phyloP scores from a whole-genome alignment of 2,888 invertebrate genomes.

The Hartigia nigra region DNA sequence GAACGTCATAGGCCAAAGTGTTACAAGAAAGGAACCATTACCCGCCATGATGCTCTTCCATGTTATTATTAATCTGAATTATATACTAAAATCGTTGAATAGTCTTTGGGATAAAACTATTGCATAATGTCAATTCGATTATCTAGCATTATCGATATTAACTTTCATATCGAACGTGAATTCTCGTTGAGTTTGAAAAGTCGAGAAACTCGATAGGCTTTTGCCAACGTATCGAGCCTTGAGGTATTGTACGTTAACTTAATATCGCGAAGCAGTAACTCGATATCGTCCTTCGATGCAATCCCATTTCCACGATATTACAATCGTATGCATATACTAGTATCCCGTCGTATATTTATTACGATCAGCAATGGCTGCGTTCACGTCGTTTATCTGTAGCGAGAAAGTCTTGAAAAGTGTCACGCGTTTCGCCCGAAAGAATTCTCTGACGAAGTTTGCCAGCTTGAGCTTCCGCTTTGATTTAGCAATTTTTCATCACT shows the following conservation, averaged over 20 bases:
- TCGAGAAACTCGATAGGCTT: constrained; percentile 5
- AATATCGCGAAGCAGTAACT: neutral
- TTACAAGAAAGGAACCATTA: neutral
- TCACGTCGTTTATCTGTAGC: neutral
- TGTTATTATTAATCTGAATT: neutral
- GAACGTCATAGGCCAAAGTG: neutral
- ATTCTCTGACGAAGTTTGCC: neutral
- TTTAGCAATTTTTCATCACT: neutral
- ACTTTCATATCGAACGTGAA: neutral
- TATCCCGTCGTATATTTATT: neutral
- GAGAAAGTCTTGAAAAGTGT: neutral
- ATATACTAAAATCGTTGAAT: neutral
- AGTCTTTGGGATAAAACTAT: neutral
- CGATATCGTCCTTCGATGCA: constrained; percentile 1
- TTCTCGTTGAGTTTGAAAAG: neutral
- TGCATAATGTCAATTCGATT: neutral
- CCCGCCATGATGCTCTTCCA: neutral
- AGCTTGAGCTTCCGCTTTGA: neutral
- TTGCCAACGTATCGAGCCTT: neutral
- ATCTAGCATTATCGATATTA: neutral
- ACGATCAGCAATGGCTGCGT: neutral
- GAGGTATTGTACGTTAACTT: neutral
- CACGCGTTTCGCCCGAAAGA: neutral
- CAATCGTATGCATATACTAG: neutral
- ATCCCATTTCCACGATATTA: neutral